Base-by-base conservation (phyloP, 1,140 invertebrate genomes). In the Dendrolimus punctatus region DNA sequence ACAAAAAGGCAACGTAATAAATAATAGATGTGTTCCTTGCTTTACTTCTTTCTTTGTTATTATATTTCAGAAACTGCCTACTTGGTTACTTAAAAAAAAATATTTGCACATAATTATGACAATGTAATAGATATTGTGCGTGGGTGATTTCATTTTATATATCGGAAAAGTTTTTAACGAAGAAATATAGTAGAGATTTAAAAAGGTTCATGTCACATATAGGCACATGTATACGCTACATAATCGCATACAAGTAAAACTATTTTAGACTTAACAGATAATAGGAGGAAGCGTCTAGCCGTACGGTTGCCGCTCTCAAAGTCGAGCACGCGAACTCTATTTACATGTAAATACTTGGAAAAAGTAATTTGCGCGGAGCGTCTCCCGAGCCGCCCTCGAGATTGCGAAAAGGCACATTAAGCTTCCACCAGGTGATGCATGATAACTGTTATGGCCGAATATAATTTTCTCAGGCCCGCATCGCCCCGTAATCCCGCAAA, bases 341-440 rank as follows among this genome's bases (percentile, higher is more conserved):
- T 85, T 85, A 80, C 82, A 85, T 85, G 80, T 85, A 81, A 85
- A 85, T 85, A 85, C 82, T 83, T 83, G 79, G 82, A 81, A 83
- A 85, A 85, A 85, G 82, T 85, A 85, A 85, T 87, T 85, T 82
- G 71, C 74, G 73, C 75, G 59, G 59, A 60, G 66, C 73, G 71
- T 73, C 74, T 72, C 72, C 64, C 69, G 66, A 68, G 68, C 77
- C 79, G 74, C 78, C 79, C 77, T 76, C 73, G 80, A 87, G 83
- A 87, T 87, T 86, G 83, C 83, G 80, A 86, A 79, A 78, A 79
- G 72, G 75, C 75, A 70, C 85, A 84, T 86, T 86, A 85, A 82
- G 72, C 76, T 71, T 79, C 78, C 75, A 74, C 72, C 85, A 85
- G 83, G 83, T 87, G 85, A 87, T 86, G 78, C 83, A 85, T 86